Evolutionary conservation across 2,113 vertebrate species (phyloP).

Genomic region (Helogale parvula): DNA sequence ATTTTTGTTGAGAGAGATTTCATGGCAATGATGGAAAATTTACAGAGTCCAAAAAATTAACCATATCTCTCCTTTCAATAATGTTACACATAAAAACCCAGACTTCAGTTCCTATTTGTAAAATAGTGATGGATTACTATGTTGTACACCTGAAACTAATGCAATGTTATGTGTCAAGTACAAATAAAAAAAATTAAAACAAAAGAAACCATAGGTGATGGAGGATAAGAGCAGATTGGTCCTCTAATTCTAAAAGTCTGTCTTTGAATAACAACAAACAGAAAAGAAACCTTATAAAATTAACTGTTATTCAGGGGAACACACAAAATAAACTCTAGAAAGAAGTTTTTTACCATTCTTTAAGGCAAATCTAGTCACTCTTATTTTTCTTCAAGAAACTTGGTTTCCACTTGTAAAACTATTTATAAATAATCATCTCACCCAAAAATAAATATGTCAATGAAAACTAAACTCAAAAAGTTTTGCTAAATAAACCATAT

Average conservation of each 20-base stretch:
- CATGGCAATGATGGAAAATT: not conserved
- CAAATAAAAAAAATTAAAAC: not conserved
- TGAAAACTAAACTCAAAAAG: constrained; percentile 1
- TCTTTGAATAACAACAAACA: not conserved
- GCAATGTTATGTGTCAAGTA: not conserved
- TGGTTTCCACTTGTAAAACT: not conserved
- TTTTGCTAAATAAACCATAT: not conserved
- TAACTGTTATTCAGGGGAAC: not conserved
- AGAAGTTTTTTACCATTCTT: not conserved
- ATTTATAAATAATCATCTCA: not conserved
- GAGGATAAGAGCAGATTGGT: not conserved
- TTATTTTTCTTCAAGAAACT: not conserved
- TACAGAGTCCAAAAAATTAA: constrained; percentile 4
- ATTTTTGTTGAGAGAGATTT: not conserved
- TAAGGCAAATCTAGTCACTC: not conserved
- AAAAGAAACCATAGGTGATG: not conserved
- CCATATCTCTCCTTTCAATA: not conserved
- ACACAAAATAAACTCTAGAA: not conserved
- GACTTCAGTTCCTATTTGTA: not conserved
- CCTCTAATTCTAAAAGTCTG: not conserved
- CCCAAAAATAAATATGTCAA: not conserved
- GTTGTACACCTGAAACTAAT: not conserved
- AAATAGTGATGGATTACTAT: not conserved
- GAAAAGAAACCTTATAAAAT: not conserved
- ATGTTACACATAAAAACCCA: constrained; percentile 10